A percentile compares a stretch with the other conserved stretches of the same genome.
Evolutionary conservation across 2,888 invertebrate species (phyloP).

Genomic region (Azorinus chamasolen): DNA sequence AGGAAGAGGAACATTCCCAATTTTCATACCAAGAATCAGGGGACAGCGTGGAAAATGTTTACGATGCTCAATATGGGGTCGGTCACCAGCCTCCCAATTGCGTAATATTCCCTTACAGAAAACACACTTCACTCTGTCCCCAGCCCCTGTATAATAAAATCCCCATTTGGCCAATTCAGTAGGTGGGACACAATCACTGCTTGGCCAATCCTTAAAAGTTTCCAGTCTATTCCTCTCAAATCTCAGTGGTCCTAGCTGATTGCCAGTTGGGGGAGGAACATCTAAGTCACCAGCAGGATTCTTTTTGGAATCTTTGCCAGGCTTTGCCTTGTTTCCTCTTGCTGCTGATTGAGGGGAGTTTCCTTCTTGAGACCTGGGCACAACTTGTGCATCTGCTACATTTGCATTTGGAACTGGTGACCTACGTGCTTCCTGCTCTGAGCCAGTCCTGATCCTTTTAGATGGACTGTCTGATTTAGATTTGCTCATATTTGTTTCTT

Average conservation of each 20-base stretch:
- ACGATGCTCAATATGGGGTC: conserved; percentile 97
- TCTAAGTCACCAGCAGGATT: no score
- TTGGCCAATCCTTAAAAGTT: conserved; percentile 73
- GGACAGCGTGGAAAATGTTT: conserved; percentile 94
- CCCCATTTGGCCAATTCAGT: conserved; percentile 93
- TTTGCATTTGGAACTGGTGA: no score
- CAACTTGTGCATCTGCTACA: no score
- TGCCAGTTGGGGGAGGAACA: no score
- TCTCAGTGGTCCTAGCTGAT: conserved; percentile 33
- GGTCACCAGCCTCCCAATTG: conserved; percentile 96
- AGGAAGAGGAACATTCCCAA: conserved; percentile 71
- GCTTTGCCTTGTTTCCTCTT: no score
- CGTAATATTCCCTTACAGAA: conserved; percentile 97
- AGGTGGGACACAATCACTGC: conserved; percentile 61
- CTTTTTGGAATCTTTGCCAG: no score
- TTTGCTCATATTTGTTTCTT: no score
- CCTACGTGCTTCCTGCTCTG: no score
- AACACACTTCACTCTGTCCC: conserved; percentile 96
- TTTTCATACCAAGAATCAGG: conserved; percentile 88
- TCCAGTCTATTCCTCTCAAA: conserved; percentile 72
- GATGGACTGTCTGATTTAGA: no score
- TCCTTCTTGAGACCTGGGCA: no score
- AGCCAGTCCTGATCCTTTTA: no score
- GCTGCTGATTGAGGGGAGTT: no score
- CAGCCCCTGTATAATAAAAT: conserved; percentile 92